Evolutionary conservation across 2,888 invertebrate genomes (phyloP).

Genomic region (Limnephilus marmoratus): DNA sequence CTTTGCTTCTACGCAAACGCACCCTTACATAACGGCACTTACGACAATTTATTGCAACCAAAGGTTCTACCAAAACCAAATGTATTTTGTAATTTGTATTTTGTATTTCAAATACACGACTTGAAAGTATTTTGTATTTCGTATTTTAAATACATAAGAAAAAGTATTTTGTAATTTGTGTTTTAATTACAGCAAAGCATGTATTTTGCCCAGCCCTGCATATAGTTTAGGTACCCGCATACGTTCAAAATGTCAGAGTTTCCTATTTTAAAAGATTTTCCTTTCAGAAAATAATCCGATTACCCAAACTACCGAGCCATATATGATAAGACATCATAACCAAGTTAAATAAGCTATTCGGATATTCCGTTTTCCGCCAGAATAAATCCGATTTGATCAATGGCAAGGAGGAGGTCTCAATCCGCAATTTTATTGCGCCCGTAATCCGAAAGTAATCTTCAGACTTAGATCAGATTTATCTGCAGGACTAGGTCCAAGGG

Average conservation of each 20-base stretch:
- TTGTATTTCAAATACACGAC: no score
- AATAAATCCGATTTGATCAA: slow-evolving; percentile 26
- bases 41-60: no score
- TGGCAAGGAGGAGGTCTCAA: slow-evolving; percentile 6
- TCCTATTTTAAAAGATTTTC: background rate
- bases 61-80: no score
- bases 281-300: background rate
- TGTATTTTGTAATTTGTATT: no score
- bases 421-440: slow-evolving; percentile 45
- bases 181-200: no score
- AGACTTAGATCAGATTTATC: slow-evolving; percentile 17
- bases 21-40: no score
- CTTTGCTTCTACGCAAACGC: no score
- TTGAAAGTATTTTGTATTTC: no score
- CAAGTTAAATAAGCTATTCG: background rate
- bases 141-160: no score
- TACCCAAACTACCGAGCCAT: background rate
- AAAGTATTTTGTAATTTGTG: no score
- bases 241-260: background rate
- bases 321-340: background rate
- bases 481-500: background rate
- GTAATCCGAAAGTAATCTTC: slow-evolving; percentile 40
- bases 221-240: background rate
- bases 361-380: slow-evolving; percentile 4
- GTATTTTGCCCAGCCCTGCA: no score